Conservation (phyloP, 1,140 invertebrate genomes). For the Dolichoris vasculosae region DNA sequence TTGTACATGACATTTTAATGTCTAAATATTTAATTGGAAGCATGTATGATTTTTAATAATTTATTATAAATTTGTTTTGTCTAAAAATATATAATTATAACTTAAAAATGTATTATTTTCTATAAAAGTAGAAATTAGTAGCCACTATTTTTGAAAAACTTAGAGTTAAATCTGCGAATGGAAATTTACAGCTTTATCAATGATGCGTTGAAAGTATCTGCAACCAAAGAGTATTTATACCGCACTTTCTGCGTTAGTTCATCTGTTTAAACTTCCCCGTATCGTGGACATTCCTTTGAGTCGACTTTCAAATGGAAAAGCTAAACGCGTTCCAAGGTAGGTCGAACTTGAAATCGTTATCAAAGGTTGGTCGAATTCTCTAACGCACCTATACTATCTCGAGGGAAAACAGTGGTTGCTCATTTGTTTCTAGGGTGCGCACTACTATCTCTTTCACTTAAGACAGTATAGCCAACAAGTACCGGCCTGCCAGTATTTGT, state of each 20-base stretch:
- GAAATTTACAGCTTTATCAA: background rate
- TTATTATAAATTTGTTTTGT: no score
- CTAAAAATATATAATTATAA: no score
- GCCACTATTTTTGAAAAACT: background rate
- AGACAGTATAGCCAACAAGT: background rate
- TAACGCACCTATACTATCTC: background rate
- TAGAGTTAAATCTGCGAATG: background rate
- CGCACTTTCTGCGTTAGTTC: background rate
- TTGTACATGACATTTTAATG: no score
- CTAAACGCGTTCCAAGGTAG: background rate
- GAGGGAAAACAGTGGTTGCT: background rate
- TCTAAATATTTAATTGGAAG: no score
- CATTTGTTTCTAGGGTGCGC: background rate
- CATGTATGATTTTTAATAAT: no score
- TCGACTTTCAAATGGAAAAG: background rate
- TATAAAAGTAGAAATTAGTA: background rate
- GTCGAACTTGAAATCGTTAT: background rate
- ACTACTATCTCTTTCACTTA: background rate
- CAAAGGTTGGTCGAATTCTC: background rate
- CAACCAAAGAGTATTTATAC: background rate
- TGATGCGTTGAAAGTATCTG: background rate
- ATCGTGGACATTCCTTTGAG: background rate
- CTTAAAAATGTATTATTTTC: no score
- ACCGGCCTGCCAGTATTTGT: background rate
- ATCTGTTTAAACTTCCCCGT: background rate